A percentile compares a stretch with the other conserved stretches of the same genome.
Evolutionary conservation across 2,113 vertebrate species (phyloP).

Genomic region (Rhinichthys klamathensis): DNA sequence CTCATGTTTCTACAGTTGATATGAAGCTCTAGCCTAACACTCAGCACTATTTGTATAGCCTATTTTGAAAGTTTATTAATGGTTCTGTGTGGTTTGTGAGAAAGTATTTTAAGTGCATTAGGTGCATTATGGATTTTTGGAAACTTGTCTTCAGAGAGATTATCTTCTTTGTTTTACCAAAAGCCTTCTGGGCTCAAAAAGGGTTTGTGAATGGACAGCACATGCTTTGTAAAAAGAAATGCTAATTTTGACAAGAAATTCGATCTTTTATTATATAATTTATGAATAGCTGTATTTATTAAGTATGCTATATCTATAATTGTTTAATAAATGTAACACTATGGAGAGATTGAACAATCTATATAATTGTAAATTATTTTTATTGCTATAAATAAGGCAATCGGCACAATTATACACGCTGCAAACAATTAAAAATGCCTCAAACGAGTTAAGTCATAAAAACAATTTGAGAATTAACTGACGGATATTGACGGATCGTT

Average conservation of each 20-base stretch:
- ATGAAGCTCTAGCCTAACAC: constrained; percentile 10
- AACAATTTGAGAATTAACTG: background rate
- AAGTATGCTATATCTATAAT: constrained; percentile 40
- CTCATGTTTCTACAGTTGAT: constrained; percentile 39
- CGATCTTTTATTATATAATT: constrained; percentile 22
- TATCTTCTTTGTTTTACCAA: constrained; percentile 28
- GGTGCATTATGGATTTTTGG: constrained; percentile 34
- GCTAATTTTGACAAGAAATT: constrained; percentile 30
- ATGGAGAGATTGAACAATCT: background rate
- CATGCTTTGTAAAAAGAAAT: constrained; percentile 37
- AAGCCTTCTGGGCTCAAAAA: constrained; percentile 4
- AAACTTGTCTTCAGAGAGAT: constrained; percentile 28
- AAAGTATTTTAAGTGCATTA: constrained; percentile 27
- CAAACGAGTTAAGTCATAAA: background rate
- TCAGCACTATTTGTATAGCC: constrained; percentile 40
- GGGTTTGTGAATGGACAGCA: background rate
- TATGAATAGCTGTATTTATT: constrained; percentile 46
- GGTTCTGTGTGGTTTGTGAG: constrained; percentile 36
- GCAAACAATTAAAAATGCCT: constrained; percentile 17
- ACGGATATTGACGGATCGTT: background rate
- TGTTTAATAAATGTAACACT: constrained; percentile 10
- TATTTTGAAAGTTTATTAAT: constrained; percentile 26
- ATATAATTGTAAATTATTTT: constrained; percentile 15
- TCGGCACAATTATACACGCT: constrained; percentile 11
- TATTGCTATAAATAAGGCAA: constrained; percentile 31